Evolutionary conservation across 2,113 vertebrate species (phyloP), one percentile per base, ranked within the genome.

Genomic region (Crotalus helleri): DNA sequence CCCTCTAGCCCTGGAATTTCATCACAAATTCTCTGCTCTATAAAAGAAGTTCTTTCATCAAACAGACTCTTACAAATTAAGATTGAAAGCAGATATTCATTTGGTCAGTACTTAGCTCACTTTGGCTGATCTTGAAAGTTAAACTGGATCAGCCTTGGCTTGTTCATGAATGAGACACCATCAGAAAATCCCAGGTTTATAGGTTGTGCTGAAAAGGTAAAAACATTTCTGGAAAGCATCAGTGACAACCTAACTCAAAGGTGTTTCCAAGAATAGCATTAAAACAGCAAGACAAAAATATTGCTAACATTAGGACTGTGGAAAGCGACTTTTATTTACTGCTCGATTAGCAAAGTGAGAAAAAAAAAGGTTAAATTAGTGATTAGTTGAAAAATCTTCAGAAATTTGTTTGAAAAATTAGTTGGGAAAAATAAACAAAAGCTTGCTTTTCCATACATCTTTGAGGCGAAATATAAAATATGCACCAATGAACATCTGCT

Each of bases 381-480:
- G 46, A 61, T 58, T 87, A 12, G 57, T 87, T 61, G 39, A 86
- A 85, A 69, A 26, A 64, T 23, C 93, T 96, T 95, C 94, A 93
- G 94, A 88, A 95, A 96, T 96, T 95, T 96, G 96, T 96, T 95
- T 95, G 92, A 96, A 96, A 95, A 94, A 94, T 95, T 94, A 94
- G 95, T 95, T 96, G 95, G 85, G 85, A 1, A 87, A 81, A 96
- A 95, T 95, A 96, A 94, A 94, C 87, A 94, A 96, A 59, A 95
- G 96, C 94, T 93, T 96, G 95, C 44, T 96, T 94, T 96, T 95
- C 96, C 93, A 94, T 93, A 95, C 95, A 95, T 95, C 95, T 95
- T 96, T 96, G 94, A 96, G 96, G 96, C 89, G 95, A 94, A 95
- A 96, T 94, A 95, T 96, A 96, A 96, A 95, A 96, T 96, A 74